A percentile compares a stretch with the other conserved stretches of the same genome.
Evolutionary conservation across 2,888 invertebrate species (phyloP).

Genomic region (Polymixis flavicincta): DNA sequence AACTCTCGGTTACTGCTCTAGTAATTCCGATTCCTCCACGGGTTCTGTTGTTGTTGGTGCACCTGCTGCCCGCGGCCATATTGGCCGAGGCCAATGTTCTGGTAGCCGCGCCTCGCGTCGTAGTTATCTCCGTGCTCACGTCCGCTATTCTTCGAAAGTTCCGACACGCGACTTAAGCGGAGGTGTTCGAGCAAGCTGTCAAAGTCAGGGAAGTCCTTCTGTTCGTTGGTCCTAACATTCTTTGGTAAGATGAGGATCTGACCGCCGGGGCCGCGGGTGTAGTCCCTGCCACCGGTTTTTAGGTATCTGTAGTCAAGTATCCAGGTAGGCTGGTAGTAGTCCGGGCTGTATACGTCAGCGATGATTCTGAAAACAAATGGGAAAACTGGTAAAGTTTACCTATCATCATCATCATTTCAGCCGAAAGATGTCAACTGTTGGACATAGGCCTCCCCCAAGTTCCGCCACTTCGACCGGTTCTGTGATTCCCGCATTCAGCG

Average conservation of each 20-base stretch:
- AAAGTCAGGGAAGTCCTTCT: constrained; percentile 78
- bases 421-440: no score
- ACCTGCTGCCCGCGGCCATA: constrained; percentile 36
- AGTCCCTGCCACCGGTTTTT: constrained; percentile 84
- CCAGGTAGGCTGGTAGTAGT: constrained; percentile 82
- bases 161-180: constrained; percentile 75
- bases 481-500: no score
- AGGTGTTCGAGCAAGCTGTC: constrained; percentile 82
- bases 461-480: no score
- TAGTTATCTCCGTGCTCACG: constrained; percentile 36
- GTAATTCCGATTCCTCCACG: constrained; percentile 36
- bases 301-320: constrained; percentile 84
- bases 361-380: constrained; percentile 75
- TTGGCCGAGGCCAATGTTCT: constrained; percentile 15
- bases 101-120: constrained; percentile 30
- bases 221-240: constrained; percentile 72
- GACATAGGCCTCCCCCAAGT: no score
- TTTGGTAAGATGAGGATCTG: constrained; percentile 83
- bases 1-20: neutral
- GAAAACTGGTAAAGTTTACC: neutral
- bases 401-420: no score
- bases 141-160: constrained; percentile 51
- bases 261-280: constrained; percentile 82
- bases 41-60: constrained; percentile 32
- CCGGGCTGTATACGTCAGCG: constrained; percentile 79